Conservation (phyloP, 2,797 vertebrate species). For the Pseudomugil gertrudae region DNA sequence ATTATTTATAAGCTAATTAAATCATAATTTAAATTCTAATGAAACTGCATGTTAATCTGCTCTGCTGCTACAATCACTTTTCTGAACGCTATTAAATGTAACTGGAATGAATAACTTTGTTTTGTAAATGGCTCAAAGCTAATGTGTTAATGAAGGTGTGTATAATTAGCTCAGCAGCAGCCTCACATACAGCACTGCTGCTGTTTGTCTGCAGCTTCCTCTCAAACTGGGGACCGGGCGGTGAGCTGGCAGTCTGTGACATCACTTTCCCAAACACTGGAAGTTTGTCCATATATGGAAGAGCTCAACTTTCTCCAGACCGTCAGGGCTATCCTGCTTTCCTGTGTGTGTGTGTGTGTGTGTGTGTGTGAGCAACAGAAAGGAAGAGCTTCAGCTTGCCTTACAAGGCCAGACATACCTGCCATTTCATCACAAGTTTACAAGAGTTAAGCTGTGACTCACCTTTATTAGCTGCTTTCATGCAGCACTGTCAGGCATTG, state of each 20-base stretch:
- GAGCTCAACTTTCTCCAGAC: slow-evolving; percentile 71
- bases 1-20: slow-evolving; percentile 2
- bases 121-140: slow-evolving; percentile 33
- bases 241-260: slow-evolving; percentile 74
- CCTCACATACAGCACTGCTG: not conserved
- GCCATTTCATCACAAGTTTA: slow-evolving; percentile 45
- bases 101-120: slow-evolving; percentile 41
- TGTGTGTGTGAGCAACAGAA: slow-evolving; percentile 15
- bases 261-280: slow-evolving; percentile 80
- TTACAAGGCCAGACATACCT: slow-evolving; percentile 78
- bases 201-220: slow-evolving; percentile 42
- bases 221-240: slow-evolving; percentile 35
- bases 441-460: slow-evolving; percentile 53
- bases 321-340: slow-evolving; percentile 58
- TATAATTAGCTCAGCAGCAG: slow-evolving; percentile 32
- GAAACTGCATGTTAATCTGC: not conserved
- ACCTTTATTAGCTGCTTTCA: slow-evolving; percentile 14
- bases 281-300: slow-evolving; percentile 84
- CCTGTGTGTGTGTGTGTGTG: slow-evolving; percentile 25
- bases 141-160: slow-evolving; percentile 43
- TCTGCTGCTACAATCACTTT: slow-evolving; percentile 7
- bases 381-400: slow-evolving; percentile 68
- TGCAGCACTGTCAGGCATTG: not conserved
- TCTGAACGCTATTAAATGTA: slow-evolving; percentile 17
- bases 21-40: slow-evolving; percentile 13